Conservation (phyloP, 2,113 vertebrate genomes). For the Abramis brama region DNA sequence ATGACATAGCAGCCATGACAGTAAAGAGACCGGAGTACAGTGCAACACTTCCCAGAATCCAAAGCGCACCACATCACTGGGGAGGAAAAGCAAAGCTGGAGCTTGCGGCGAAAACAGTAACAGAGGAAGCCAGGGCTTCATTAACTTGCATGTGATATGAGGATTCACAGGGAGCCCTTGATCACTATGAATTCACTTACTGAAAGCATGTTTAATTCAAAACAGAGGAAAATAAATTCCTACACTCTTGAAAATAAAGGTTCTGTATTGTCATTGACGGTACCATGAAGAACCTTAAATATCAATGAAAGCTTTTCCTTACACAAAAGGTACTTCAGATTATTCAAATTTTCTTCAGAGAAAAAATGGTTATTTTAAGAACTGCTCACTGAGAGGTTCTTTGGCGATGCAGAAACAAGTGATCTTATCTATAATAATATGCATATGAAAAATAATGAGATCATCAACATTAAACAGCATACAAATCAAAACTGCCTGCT, state of each 20-base stretch:
- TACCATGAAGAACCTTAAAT: too few relatives aligned
- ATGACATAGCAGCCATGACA: slow-evolving; percentile 28
- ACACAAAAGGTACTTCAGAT: too few relatives aligned
- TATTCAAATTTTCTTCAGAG: too few relatives aligned
- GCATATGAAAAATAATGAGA: too few relatives aligned
- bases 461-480: too few relatives aligned
- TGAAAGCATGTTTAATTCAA: slow-evolving; percentile 8
- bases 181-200: slow-evolving; percentile 6
- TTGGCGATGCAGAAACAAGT: not conserved
- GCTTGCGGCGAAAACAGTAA: not conserved
- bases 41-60: not conserved
- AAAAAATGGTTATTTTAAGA: not conserved
- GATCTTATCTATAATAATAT: too few relatives aligned
- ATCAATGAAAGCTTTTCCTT: too few relatives aligned
- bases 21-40: not conserved
- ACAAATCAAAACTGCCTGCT: too few relatives aligned
- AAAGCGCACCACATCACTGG: not conserved
- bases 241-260: not conserved
- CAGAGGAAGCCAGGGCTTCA: not conserved
- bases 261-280: too few relatives aligned
- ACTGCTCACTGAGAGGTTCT: not conserved
- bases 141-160: slow-evolving; percentile 22
- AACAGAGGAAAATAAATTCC: not conserved
- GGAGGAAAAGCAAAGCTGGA: not conserved
- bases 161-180: slow-evolving; percentile 8